Percentiles rank a stretch among this genome's conserved stretches.
These are phyloP conservation scores for Ceratina japonica DNA, from an alignment of 1,140 invertebrate species.

Conservation along the genomic window DNA sequence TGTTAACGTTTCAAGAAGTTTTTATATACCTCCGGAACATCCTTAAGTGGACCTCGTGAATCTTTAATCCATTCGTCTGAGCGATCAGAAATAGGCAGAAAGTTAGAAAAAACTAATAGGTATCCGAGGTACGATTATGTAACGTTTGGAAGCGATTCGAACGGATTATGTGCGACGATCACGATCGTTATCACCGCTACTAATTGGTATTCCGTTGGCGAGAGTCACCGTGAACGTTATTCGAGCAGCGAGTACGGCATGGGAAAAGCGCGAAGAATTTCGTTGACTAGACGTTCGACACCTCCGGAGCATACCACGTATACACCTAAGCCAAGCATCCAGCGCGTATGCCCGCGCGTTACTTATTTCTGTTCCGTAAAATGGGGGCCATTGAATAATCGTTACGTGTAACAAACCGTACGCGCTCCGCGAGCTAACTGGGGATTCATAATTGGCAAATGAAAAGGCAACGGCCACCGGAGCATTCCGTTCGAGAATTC, in stretches of 20 bases:
- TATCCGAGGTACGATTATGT: not conserved
- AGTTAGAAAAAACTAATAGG: not conserved
- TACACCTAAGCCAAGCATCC: conserved; percentile 8
- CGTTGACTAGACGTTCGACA: conserved; percentile 40
- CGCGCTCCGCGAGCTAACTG: not conserved
- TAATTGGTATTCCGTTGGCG: conserved; percentile 55
- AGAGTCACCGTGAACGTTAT: conserved; percentile 37
- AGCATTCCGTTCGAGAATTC: not conserved
- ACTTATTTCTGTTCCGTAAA: not conserved
- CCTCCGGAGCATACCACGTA: conserved; percentile 17
- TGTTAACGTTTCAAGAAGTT: no score
- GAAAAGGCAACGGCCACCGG: not conserved
- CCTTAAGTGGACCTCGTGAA: no score
- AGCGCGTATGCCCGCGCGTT: not conserved
- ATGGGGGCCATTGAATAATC: not conserved
- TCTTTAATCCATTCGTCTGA: no score
- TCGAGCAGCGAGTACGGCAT: conserved; percentile 52
- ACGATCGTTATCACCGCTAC: conserved; percentile 55
- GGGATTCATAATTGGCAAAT: conserved; percentile 1
- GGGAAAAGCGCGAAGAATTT: conserved; percentile 59
- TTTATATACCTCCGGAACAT: no score
- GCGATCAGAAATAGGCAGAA: no score
- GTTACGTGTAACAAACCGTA: not conserved
- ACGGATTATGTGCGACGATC: conserved; percentile 44
- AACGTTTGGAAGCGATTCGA: conserved; percentile 21